Evolutionary conservation across 2,888 invertebrate genomes (phyloP), one percentile per base, ranked within the genome.

Genomic region (Alviniconcha strummeri): DNA sequence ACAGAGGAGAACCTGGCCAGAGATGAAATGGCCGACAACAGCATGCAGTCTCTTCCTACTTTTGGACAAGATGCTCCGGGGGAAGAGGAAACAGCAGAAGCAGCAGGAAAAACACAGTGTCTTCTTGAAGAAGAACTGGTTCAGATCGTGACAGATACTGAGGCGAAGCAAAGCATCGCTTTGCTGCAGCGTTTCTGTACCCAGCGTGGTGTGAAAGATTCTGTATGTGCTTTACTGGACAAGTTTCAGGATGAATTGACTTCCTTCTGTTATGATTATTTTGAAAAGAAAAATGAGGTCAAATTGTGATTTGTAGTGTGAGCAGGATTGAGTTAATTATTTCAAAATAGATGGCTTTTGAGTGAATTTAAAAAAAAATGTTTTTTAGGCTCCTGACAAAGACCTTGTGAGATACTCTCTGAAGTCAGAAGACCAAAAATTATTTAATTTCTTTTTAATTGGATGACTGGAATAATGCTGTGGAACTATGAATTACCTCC

Each of bases 221-320:
- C 55, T 15, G 17, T 55, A 13, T 54, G 55, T 15, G 55, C 54
- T 9, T 55, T 15, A 36, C 13, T 75, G 55, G 74, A 75, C 55
- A 75, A 55, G 17, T 13, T 75, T 52, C 72, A 72, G 36, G 72
- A 72, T 72, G 72, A 72, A 13, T 13, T 72, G 72, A 72, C 19
- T 52, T 36, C 72, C 9, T 72, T 72, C 52, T 72, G 72, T 52
- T 36, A 72, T 13, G 11, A 72, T 19, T 36, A 36, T 36, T 36
- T 36, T 36, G 72, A 72, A 2, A 72, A 36, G 72, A 72, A 52
- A 7, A 15, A 9, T 4, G n/a, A 72, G 1, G 36, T 15, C 72
- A 36, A 36, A 52, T 72, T 72, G 72, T 72, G 72, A 72, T 64
- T 64, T 36, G 36, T 36, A 36, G 36, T 36, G 36, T 36, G 36